phyloP scores from a whole-genome alignment of 2,888 invertebrate species.

The Eulithis testata region DNA sequence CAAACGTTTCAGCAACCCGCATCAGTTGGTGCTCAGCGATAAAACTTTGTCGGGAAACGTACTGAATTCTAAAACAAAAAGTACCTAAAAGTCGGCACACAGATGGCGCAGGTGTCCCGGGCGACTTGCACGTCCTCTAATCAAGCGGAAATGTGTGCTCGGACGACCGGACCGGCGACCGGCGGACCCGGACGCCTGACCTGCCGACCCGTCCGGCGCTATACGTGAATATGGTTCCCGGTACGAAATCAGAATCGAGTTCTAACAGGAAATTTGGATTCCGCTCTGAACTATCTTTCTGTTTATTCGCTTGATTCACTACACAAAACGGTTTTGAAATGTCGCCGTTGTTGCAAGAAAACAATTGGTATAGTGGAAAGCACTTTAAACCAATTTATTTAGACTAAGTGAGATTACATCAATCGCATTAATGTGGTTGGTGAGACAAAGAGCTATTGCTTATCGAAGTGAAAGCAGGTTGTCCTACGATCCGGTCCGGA shows the following conservation, averaged over 20 bases:
- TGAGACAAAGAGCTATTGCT: constrained; percentile 72
- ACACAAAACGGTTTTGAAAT: constrained; percentile 41
- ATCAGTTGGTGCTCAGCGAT: constrained; percentile 65
- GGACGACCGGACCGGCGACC: constrained; percentile 57
- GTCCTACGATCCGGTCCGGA: constrained; percentile 40
- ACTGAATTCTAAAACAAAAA: constrained; percentile 74
- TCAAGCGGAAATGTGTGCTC: constrained; percentile 81
- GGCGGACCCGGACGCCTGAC: constrained; percentile 42
- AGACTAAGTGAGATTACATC: constrained; percentile 65
- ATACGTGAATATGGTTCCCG: constrained; percentile 57
- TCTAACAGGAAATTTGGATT: constrained; percentile 61
- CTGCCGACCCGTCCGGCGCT: constrained; percentile 52
- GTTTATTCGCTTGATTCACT: constrained; percentile 54
- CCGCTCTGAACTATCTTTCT: constrained; percentile 55
- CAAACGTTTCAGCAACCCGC: constrained; percentile 63
- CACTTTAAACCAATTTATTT: constrained; percentile 69
- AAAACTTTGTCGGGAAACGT: constrained; percentile 68
- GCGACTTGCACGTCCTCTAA: constrained; percentile 73
- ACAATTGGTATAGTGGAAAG: constrained; percentile 59
- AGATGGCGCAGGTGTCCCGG: constrained; percentile 74
- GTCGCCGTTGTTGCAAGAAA: constrained; percentile 35
- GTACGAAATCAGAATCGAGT: constrained; percentile 62
- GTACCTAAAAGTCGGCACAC: constrained; percentile 68
- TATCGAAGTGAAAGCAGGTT: constrained; percentile 75
- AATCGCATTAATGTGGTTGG: constrained; percentile 72